Base-by-base conservation (phyloP, 2,888 invertebrate species). In the Ellobium chinense region DNA sequence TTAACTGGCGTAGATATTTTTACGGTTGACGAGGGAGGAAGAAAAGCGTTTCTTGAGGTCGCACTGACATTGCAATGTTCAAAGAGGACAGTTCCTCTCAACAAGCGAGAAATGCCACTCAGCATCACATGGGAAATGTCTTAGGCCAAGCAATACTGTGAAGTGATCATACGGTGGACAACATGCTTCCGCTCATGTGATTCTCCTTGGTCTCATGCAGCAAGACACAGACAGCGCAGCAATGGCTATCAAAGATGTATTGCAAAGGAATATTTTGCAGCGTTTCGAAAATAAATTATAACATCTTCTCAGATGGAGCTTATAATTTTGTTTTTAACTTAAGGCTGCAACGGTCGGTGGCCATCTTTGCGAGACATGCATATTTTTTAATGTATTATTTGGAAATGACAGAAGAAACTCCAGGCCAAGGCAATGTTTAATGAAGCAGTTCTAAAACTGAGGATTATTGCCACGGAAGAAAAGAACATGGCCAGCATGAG, bases 191-290 rank as follows among this genome's bases (percentile, higher is more conserved):
- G 56, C 66, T 36, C 14, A 34, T 76, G 66, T n/a, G 58, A 56
- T 31, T 65, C 76, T 66, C 76, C 65, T 66, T 76, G 24, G 56
- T 56, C 37, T n/a, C 76, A 76, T 66, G 66, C 76, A 76, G 66
- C 56, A 76, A 76, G 65, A 24, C 63, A 65, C 14, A 76, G 9
- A 46, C 46, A 46, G 18, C 18, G 7, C 18, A 46, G 46, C 46
- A 18, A 46, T 46, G 46, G 18, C 7, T 46, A 18, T 46, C 7
- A 46, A 18, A 46, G 46, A 46, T 12, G 18, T 18, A n/a, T n/a
- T n/a, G n/a, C n/a, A n/a, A n/a, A n/a, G n/a, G n/a, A n/a, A n/a
- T n/a, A n/a, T n/a, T n/a, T n/a, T n/a, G n/a, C n/a, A n/a, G n/a
- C n/a, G n/a, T n/a, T n/a, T n/a, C n/a, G n/a, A n/a, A n/a, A n/a